Conservation (phyloP, 2,113 vertebrate species). For the Peromyscus maniculatus region DNA sequence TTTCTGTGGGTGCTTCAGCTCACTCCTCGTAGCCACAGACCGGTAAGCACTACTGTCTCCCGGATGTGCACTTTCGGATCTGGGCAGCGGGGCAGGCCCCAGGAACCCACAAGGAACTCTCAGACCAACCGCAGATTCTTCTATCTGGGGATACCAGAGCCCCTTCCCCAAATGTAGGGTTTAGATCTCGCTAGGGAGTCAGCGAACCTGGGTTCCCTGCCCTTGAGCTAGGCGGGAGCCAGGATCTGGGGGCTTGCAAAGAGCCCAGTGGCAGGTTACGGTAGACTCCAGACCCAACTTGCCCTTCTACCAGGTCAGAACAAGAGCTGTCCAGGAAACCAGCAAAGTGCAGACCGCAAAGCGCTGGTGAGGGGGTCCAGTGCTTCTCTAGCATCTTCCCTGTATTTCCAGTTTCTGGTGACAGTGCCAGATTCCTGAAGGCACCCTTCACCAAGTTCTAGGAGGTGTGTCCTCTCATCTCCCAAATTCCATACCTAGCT, state of each 20-base stretch:
- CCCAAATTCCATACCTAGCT: no score
- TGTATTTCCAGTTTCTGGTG: background rate
- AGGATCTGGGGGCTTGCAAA: background rate
- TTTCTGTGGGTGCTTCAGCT: background rate
- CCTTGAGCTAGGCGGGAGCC: fast-evolving
- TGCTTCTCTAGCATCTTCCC: fast-evolving
- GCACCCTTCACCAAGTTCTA: background rate
- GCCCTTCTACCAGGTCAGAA: background rate
- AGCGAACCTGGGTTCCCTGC: background rate
- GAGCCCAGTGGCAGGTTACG: background rate
- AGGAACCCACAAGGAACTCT: background rate
- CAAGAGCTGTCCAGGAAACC: background rate
- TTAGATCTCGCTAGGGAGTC: background rate
- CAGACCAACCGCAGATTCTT: background rate
- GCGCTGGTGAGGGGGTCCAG: background rate
- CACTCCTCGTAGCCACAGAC: background rate
- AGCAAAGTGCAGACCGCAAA: background rate
- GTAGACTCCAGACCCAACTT: background rate
- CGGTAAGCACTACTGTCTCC: background rate
- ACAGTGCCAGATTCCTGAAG: background rate
- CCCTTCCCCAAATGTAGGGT: background rate
- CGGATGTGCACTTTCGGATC: background rate
- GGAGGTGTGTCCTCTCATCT: background rate
- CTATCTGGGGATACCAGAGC: background rate
- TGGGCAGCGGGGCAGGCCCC: background rate